phyloP scores from a whole-genome alignment of 2,113 vertebrate species.

The Cryptomyrus ogoouensis region DNA sequence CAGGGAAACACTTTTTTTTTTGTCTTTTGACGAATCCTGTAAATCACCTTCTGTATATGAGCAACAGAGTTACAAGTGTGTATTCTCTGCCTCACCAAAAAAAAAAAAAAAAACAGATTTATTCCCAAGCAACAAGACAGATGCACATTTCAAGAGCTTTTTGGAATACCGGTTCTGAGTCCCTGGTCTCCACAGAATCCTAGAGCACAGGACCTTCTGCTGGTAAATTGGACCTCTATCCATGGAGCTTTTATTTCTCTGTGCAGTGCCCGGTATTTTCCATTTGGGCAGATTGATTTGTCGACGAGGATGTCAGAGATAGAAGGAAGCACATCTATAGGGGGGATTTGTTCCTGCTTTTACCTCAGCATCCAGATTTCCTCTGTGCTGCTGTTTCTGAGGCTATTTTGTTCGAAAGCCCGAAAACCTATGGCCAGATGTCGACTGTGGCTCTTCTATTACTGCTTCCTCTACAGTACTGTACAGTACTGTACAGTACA shows the following conservation, averaged over 20 bases:
- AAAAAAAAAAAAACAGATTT: slow-evolving; percentile 36
- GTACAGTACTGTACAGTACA: neutral
- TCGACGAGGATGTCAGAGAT: slow-evolving; percentile 41
- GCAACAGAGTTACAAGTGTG: slow-evolving; percentile 25
- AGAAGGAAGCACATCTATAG: slow-evolving; percentile 35
- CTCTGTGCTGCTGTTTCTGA: slow-evolving; percentile 26
- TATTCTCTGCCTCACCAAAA: slow-evolving; percentile 10
- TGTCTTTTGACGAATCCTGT: slow-evolving; percentile 26
- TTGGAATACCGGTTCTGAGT: slow-evolving; percentile 49
- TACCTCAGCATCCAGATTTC: slow-evolving; percentile 33
- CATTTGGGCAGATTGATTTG: slow-evolving; percentile 40
- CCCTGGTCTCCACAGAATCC: slow-evolving; percentile 43
- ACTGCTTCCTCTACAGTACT: neutral
- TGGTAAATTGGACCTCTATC: slow-evolving; percentile 53
- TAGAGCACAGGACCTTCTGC: slow-evolving; percentile 24
- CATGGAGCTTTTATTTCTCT: slow-evolving; percentile 50
- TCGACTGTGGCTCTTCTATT: neutral
- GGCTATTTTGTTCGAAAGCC: slow-evolving; percentile 38
- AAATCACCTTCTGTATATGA: slow-evolving; percentile 22
- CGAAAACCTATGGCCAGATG: slow-evolving; percentile 15
- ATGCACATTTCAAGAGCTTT: slow-evolving; percentile 28
- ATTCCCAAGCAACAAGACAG: slow-evolving; percentile 35
- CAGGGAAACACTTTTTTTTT: slow-evolving; percentile 34
- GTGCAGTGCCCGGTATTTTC: slow-evolving; percentile 46
- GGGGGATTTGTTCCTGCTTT: slow-evolving; percentile 41